A percentile compares a stretch with the other conserved stretches of the same genome.
These are phyloP conservation scores for Spermophilus dauricus DNA, from an alignment of 2,113 vertebrate species.

Conservation along the genomic window DNA sequence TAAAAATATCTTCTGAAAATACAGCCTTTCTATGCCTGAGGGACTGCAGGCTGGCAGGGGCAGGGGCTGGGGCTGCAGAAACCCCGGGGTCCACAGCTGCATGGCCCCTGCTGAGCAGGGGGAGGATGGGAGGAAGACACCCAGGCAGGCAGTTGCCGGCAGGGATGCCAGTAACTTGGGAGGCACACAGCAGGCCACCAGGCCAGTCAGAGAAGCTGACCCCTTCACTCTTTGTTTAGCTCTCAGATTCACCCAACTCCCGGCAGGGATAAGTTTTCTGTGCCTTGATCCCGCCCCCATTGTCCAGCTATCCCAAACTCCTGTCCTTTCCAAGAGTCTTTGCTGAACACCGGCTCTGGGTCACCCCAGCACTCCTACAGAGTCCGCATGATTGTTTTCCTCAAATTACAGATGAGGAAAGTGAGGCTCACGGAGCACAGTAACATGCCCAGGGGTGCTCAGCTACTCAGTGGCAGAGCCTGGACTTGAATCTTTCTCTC, in stretches of 20 bases:
- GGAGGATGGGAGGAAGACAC: too few relatives aligned
- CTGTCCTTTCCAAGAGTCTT: neutral
- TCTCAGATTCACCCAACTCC: neutral
- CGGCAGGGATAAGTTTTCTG: neutral
- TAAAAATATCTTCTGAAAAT: constrained; percentile 69
- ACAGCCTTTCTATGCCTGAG: constrained; percentile 9
- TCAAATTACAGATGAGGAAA: neutral
- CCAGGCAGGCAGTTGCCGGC: neutral
- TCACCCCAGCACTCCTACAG: neutral
- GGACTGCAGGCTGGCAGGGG: neutral
- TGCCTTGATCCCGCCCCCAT: too few relatives aligned
- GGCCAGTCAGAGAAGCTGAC: neutral
- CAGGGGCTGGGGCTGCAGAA: neutral
- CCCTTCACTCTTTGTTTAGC: neutral
- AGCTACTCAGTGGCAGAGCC: neutral
- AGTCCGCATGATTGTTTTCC: neutral
- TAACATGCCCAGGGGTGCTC: neutral
- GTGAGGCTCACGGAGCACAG: neutral
- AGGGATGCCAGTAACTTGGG: neutral
- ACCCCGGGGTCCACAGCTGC: constrained; percentile 50
- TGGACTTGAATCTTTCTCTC: neutral
- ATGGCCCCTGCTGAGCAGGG: neutral
- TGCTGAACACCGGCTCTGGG: too few relatives aligned
- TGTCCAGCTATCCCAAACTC: neutral
- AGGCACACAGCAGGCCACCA: too few relatives aligned